Percentiles rank a stretch among this genome's conserved stretches.
phyloP scores from a whole-genome alignment of 2,888 invertebrate species.

The Adelognathus sp. region DNA sequence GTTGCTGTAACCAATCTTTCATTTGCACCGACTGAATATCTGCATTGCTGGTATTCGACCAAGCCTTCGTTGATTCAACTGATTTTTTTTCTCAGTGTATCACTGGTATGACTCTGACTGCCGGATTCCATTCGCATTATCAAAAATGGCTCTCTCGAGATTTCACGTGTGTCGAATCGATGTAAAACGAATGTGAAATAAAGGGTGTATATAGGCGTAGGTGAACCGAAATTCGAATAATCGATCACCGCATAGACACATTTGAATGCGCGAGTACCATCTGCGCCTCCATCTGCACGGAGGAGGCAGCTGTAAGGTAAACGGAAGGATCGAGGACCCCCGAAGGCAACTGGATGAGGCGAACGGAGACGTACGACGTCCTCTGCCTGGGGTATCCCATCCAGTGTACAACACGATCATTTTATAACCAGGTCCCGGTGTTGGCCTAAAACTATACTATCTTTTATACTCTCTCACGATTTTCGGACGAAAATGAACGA shows the following conservation, averaged over 20 bases:
- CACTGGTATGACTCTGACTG: not conserved
- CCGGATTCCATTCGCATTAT: not conserved
- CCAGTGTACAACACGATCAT: constrained; percentile 9
- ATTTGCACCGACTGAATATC: too few relatives aligned
- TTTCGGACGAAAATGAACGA: constrained; percentile 20
- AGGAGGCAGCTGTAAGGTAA: constrained; percentile 71
- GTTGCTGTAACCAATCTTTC: too few relatives aligned
- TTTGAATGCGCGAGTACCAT: constrained; percentile 64
- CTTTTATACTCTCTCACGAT: constrained; percentile 18
- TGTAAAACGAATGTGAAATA: constrained; percentile 43
- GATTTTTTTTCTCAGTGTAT: too few relatives aligned
- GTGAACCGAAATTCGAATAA: constrained; percentile 45
- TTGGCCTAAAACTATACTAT: constrained; percentile 41
- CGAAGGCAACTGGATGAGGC: constrained; percentile 55
- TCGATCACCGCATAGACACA: constrained; percentile 47
- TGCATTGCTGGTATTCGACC: too few relatives aligned
- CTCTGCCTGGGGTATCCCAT: constrained; percentile 18
- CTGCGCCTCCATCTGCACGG: constrained; percentile 73
- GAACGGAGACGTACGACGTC: constrained; percentile 47
- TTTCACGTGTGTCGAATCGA: constrained; percentile 21
- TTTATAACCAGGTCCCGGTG: constrained; percentile 46
- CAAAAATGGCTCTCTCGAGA: constrained; percentile 14
- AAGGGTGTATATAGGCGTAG: constrained; percentile 28
- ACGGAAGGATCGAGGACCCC: constrained; percentile 58
- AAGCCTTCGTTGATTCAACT: too few relatives aligned